These are phyloP conservation scores for Burhinus bistriatus DNA, from an alignment of 2,113 vertebrate species.

Conservation along the genomic window DNA sequence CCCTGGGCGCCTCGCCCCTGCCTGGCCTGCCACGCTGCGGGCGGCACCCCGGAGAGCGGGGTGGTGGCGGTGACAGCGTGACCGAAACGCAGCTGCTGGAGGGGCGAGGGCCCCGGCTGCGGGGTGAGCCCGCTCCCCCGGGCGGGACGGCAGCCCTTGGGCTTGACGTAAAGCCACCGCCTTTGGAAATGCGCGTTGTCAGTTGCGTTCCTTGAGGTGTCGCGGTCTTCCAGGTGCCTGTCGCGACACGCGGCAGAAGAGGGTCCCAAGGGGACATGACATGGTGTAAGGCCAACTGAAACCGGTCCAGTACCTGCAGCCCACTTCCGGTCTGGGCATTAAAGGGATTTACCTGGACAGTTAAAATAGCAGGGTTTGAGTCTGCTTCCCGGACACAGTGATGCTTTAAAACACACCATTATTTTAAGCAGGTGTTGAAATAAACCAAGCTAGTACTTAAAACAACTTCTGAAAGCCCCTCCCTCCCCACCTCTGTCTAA, in stretches of 20 bases:
- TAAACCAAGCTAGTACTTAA: background rate
- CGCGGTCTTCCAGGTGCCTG: accelerated
- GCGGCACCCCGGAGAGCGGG: too few relatives aligned
- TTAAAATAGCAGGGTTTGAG: background rate
- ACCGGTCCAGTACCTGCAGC: accelerated
- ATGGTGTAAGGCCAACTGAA: accelerated
- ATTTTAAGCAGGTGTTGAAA: background rate
- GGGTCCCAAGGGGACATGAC: accelerated
- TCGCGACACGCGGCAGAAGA: accelerated
- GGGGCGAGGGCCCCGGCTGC: too few relatives aligned
- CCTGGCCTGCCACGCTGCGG: too few relatives aligned
- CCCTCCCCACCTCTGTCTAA: background rate
- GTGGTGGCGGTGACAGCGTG: too few relatives aligned
- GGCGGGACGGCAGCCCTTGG: accelerated
- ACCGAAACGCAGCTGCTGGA: too few relatives aligned
- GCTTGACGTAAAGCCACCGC: accelerated
- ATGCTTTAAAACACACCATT: background rate
- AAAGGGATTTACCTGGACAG: background rate
- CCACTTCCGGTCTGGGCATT: accelerated
- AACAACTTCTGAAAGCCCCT: background rate
- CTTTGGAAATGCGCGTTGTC: accelerated
- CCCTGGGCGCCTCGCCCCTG: too few relatives aligned
- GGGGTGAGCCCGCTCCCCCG: too few relatives aligned
- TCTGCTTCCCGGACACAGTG: accelerated
- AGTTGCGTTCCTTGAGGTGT: accelerated